Percentiles rank a stretch among this genome's conserved stretches.
These are phyloP conservation scores for Poecilia picta DNA, from an alignment of 2,797 vertebrate genomes.

Conservation along the genomic window DNA sequence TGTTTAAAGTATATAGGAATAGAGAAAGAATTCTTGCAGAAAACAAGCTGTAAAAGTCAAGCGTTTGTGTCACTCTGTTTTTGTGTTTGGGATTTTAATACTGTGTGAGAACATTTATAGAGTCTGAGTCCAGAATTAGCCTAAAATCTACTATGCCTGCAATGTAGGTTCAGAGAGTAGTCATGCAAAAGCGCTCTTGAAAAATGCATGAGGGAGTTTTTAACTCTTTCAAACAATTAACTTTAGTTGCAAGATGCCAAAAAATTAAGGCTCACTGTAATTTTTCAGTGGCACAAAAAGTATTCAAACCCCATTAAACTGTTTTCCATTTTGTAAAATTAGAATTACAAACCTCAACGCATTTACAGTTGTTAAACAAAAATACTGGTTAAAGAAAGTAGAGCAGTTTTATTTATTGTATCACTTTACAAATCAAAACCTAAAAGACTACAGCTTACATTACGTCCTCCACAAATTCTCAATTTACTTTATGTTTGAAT, in stretches of 20 bases:
- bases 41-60: slow-evolving; percentile 27
- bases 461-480: not conserved
- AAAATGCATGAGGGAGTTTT: slow-evolving; percentile 38
- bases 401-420: not conserved
- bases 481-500: not conserved
- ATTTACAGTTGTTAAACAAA: not conserved
- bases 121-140: slow-evolving; percentile 46
- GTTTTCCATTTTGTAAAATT: not conserved
- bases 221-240: slow-evolving; percentile 34
- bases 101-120: slow-evolving; percentile 44
- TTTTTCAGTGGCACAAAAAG: not conserved
- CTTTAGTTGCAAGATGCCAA: not conserved
- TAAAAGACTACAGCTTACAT: not conserved
- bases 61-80: slow-evolving; percentile 7
- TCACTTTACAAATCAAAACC: not conserved
- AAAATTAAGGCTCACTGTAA: not conserved
- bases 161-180: slow-evolving; percentile 47
- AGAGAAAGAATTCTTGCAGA: slow-evolving; percentile 8
- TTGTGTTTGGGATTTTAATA: slow-evolving; percentile 39
- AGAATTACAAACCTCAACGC: not conserved
- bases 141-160: slow-evolving; percentile 58
- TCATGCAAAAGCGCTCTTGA: slow-evolving; percentile 49
- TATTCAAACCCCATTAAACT: not conserved
- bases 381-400: not conserved
- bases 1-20: not conserved